Base-by-base conservation (phyloP, 2,888 invertebrate species). In the Ophion slaviceki region DNA sequence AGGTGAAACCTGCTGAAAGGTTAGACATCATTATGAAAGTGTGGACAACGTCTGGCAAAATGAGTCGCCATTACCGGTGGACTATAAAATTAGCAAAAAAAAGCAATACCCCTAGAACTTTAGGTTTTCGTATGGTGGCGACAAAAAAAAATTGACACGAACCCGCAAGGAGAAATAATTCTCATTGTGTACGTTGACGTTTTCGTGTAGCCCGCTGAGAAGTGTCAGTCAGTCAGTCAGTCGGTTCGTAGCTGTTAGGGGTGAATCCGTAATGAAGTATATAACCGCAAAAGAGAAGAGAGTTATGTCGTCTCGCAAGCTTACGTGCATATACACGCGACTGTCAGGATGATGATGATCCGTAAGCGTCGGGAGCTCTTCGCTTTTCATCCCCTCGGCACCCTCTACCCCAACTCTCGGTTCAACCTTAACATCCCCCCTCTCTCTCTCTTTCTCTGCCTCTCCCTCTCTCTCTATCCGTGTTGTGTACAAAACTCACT, bases 201-300 rank as follows among this genome's bases (percentile, higher is more conserved):
- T 61, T 74, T 57, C 36, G 67, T 78, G 40, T 77, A 77, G 82
- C 85, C 47, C 24, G 70, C 62, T 86, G 87, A 88, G 88, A 90
- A 89, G 88, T 89, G 90, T 91, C 91, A 91, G 90, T 91, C 91
- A 91, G 90, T 91, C 91, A 90, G 91, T 90, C 89, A 88, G 91
- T 90, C 88, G 88, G 47, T 79, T 68, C 45, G 79, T 85, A 66
- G 62, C 79, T 77, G 81, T 84, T 82, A 86, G 88, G 92, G 93
- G 92, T 93, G 92, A 92, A 93, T 93, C 91, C 90, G 89, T 92
- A 93, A 93, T 92, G 90, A 93, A 91, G 87, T 89, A 88, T 88
- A 87, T 87, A 89, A 88, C 62, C 59, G 68, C 59, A 83, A 72
- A 59, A 36, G 76, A 76, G 82, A 76, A 70, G 75, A 81, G 84